Evolutionary conservation across 2,888 invertebrate species (phyloP).

Genomic region (Brachylomia viminalis): DNA sequence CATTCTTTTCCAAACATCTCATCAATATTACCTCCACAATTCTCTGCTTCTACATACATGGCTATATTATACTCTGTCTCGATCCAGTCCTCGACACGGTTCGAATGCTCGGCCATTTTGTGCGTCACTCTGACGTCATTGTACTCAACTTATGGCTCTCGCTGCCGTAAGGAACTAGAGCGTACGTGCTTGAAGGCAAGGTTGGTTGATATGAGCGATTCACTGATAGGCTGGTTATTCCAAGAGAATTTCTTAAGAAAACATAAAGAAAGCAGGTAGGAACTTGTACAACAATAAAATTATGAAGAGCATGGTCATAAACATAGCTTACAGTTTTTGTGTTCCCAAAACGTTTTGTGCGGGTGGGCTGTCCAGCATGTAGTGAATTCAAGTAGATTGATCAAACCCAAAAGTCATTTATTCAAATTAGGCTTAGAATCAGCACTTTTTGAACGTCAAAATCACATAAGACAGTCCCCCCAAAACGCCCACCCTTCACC

Average conservation of each 20-base stretch:
- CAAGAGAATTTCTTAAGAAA: background rate
- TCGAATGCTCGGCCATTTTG: conserved; percentile 72
- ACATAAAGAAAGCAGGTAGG: background rate
- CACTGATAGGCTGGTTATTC: background rate
- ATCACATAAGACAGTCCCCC: too few species aligned
- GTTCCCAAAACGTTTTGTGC: background rate
- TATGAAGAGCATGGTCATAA: background rate
- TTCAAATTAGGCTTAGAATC: too few species aligned
- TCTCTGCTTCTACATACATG: background rate
- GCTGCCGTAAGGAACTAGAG: conserved; percentile 65
- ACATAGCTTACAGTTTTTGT: background rate
- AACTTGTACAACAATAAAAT: background rate
- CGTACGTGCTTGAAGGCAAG: conserved; percentile 21
- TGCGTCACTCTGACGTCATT: conserved; percentile 83
- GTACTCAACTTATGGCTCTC: conserved; percentile 49
- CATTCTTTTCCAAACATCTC: background rate
- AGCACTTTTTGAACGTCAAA: too few species aligned
- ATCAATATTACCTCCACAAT: background rate
- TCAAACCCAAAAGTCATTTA: too few species aligned
- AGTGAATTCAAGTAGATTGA: too few species aligned
- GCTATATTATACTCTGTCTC: conserved; percentile 6
- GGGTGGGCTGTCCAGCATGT: too few species aligned
- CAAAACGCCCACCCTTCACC: too few species aligned
- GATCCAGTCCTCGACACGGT: conserved; percentile 74
- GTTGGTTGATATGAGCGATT: conserved; percentile 16